Percentiles rank a stretch among this genome's conserved stretches.
These are phyloP conservation scores for Pygocentrus nattereri DNA, from an alignment of 2,797 vertebrate genomes.

Conservation along the genomic window DNA sequence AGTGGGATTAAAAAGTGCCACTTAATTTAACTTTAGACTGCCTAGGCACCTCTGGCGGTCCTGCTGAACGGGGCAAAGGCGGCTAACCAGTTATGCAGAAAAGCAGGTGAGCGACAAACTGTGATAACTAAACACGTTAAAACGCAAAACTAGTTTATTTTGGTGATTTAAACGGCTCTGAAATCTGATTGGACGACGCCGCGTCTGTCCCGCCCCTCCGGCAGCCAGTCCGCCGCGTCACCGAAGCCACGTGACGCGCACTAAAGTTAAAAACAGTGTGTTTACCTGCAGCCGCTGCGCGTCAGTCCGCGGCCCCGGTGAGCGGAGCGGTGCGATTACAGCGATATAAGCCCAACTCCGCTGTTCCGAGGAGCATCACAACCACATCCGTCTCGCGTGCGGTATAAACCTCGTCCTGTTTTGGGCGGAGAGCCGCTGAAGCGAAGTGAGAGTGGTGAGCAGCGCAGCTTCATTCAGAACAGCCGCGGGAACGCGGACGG, in stretches of 20 bases:
- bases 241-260: conserved; percentile 72
- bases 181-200: conserved; percentile 67
- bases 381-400: too few species aligned
- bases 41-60: too few species aligned
- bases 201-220: conserved; percentile 65
- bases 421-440: neutral
- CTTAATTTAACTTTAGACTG: too few species aligned
- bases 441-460: neutral
- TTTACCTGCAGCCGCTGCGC: conserved; percentile 4
- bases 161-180: neutral
- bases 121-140: too few species aligned
- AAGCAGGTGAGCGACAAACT: too few species aligned
- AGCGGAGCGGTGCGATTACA: neutral
- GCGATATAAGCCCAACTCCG: neutral
- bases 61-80: too few species aligned
- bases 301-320: neutral
- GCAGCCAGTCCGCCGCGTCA: conserved; percentile 68
- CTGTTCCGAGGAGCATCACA: too few species aligned
- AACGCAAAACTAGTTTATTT: too few species aligned
- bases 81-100: too few species aligned
- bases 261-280: conserved; percentile 83
- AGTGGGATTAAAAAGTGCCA: too few species aligned
- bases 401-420: neutral
- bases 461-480: too few species aligned
- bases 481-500: too few species aligned